These are phyloP conservation scores for Ganaspis sp. DNA, from an alignment of 1,140 invertebrate genomes.

Conservation along the genomic window DNA sequence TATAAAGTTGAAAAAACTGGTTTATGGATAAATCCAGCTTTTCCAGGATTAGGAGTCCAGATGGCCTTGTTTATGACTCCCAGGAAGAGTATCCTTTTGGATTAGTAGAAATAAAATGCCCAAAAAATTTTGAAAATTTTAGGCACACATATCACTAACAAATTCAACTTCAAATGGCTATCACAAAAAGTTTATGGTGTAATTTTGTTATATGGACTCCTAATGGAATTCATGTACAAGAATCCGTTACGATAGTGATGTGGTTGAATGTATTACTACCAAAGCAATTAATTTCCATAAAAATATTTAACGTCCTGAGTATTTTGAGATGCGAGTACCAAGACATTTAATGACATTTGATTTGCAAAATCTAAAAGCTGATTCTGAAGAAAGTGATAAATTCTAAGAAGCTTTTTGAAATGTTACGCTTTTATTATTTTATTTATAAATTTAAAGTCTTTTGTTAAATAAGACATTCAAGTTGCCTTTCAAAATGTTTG, in stretches of 20 bases:
- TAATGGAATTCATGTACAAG: conserved; percentile 41
- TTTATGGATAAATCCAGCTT: not conserved
- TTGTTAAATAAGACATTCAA: too few species aligned
- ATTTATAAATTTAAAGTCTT: too few species aligned
- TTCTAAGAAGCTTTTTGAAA: not conserved
- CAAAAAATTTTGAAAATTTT: not conserved
- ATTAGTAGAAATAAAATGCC: not conserved
- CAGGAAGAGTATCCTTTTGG: not conserved
- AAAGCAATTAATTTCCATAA: conserved; percentile 38
- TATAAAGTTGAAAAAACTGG: conserved; percentile 13
- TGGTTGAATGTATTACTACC: conserved; percentile 32
- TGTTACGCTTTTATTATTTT: not conserved
- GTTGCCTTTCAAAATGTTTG: too few species aligned
- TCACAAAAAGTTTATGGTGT: conserved; percentile 46
- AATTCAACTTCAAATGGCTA: conserved; percentile 17
- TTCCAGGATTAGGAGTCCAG: not conserved
- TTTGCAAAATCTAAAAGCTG: not conserved
- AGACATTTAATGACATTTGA: conserved; percentile 41
- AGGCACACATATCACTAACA: not conserved
- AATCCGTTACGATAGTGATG: conserved; percentile 39
- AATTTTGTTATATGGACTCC: conserved; percentile 51
- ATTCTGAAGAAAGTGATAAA: not conserved
- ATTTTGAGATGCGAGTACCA: conserved; percentile 52
- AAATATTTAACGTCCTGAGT: conserved; percentile 49
- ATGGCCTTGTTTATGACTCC: not conserved